Base-by-base conservation (phyloP, 1,140 invertebrate species). In the Drosophila littoralis region DNA sequence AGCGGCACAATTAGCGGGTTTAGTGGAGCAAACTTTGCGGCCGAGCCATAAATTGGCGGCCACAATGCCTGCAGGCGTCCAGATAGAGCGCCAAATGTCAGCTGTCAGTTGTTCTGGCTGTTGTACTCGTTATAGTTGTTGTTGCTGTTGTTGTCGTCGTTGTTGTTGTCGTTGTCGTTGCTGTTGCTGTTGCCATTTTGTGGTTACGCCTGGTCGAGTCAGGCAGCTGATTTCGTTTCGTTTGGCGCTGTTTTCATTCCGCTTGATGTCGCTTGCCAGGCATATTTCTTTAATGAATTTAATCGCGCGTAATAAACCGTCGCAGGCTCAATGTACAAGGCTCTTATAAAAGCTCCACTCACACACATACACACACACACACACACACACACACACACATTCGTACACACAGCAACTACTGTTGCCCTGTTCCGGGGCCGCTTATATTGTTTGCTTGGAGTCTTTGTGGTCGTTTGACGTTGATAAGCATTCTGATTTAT, bases 401-500 rank as follows among this genome's bases (percentile, higher is more conserved):
- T 51, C 45, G 54, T 12, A 65, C 43, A 45, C 32, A 35, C 35
- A 43, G 15, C 45, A 60, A 36, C 40, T 43, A 33, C 46, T 57
- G 52, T 57, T 66, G 50, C 35, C n/a, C 45, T 43, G 45, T 45
- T 45, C 46, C 73, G 61, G 60, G 72, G 78, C 57, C 75, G 79
- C 75, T 81, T 81, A 65, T 88, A 69, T 69, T 86, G 71, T 86
- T 88, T 88, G 75, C 71, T 67, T 76, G 50, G 68, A 88, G 66
- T 83, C 79, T 88, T 86, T 88, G 79, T 70, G 83, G 79, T 82
- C 79, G 66, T 72, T 70, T 77, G 82, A 85, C 82, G 82, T 76
- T 82, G 83, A 86, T 86, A 86, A 86, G 83, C 86, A 79, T 88
- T 86, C 83, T 86, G 83, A 86, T 86, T 86, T 88, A 86, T 86